Evolutionary conservation across 2,888 invertebrate genomes (phyloP).

Genomic region (Neoitamus cyanurus): DNA sequence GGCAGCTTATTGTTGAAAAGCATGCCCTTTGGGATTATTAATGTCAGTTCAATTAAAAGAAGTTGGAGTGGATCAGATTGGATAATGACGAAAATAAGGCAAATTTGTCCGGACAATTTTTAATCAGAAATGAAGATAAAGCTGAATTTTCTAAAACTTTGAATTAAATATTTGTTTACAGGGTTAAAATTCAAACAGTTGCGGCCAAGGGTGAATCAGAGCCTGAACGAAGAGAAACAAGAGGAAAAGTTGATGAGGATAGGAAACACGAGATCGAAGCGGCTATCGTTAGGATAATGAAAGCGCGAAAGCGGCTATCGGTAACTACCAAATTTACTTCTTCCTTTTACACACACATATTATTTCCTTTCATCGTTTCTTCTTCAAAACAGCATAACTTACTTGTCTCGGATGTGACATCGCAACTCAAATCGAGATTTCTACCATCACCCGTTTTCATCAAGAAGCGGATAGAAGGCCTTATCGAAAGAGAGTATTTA

Average conservation of each 20-base stretch:
- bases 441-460: slow-evolving; percentile 97
- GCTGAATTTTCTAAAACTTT: not conserved
- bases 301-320: slow-evolving; percentile 94
- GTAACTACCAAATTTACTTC: slow-evolving; percentile 66
- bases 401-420: slow-evolving; percentile 96
- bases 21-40: too few species aligned
- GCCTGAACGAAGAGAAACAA: slow-evolving; percentile 98
- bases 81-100: too few species aligned
- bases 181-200: slow-evolving; percentile 94
- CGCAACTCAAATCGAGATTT: slow-evolving; percentile 96
- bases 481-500: slow-evolving; percentile 99
- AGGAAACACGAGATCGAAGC: slow-evolving; percentile 99
- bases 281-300: slow-evolving; percentile 97
- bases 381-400: slow-evolving; percentile 80
- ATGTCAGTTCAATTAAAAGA: too few species aligned
- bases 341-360: not conserved
- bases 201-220: slow-evolving; percentile 97
- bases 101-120: too few species aligned
- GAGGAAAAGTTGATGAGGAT: slow-evolving; percentile 98
- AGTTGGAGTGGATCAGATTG: too few species aligned
- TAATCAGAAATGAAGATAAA: not conserved
- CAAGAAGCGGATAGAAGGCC: slow-evolving; percentile 98
- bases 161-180: slow-evolving; percentile 58
- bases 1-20: too few species aligned
- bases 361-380: not conserved